phyloP scores from a whole-genome alignment of 2,113 vertebrate genomes.

The Sphaerodactylus townsendi region DNA sequence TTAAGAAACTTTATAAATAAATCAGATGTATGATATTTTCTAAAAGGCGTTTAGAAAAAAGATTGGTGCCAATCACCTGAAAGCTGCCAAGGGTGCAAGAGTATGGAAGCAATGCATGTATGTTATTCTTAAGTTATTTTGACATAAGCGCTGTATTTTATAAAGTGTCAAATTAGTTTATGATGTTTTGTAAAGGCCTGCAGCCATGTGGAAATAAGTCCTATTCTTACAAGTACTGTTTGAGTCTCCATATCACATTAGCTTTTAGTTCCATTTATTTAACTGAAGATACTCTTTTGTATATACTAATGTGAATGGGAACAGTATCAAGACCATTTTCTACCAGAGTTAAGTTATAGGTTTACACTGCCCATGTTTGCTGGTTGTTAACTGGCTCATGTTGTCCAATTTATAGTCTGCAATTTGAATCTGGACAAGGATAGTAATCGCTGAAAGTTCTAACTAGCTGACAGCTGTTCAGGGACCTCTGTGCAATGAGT shows the following conservation, averaged over 20 bases:
- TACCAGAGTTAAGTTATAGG: background rate
- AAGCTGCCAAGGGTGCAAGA: background rate
- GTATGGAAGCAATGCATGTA: background rate
- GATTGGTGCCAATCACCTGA: background rate
- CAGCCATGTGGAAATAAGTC: too few species aligned
- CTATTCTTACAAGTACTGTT: background rate
- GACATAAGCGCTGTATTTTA: too few species aligned
- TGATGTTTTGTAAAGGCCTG: too few species aligned
- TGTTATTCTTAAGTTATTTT: background rate
- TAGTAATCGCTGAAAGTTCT: conserved; percentile 14
- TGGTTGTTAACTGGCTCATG: conserved; percentile 15
- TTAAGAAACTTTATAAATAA: conserved; percentile 58
- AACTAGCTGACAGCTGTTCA: conserved; percentile 34
- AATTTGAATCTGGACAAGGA: conserved; percentile 16
- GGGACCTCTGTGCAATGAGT: conserved; percentile 26
- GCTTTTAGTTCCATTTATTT: background rate
- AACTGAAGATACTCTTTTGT: background rate
- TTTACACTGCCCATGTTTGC: background rate
- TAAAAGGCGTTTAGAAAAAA: background rate
- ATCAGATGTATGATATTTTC: conserved; percentile 18
- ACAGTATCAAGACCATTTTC: background rate
- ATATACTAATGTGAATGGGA: background rate
- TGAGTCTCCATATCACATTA: background rate
- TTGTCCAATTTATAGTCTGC: conserved; percentile 13
- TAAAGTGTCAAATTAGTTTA: too few species aligned